Percentiles rank a stretch among this genome's conserved stretches.
phyloP scores from a whole-genome alignment of 2,888 invertebrate species.

The Baronia brevicornis region DNA sequence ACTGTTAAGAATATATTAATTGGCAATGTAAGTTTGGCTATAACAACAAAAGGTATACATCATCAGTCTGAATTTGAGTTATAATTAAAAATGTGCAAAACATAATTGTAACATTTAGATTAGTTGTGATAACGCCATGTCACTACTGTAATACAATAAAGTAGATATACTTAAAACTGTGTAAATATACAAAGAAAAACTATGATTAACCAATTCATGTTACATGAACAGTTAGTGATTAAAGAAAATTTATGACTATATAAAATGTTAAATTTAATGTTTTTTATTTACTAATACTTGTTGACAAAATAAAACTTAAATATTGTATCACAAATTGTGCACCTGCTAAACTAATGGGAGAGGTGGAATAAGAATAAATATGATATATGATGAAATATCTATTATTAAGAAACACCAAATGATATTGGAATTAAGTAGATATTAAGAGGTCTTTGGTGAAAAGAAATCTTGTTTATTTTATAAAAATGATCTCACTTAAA shows the following conservation, averaged over 20 bases:
- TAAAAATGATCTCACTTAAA: slow-evolving; percentile 26
- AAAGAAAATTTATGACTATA: no score
- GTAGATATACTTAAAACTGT: slow-evolving; percentile 5
- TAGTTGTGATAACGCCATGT: slow-evolving; percentile 14
- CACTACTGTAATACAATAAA: slow-evolving; percentile 11
- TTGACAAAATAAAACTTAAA: slow-evolving; percentile 6
- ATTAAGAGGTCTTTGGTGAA: slow-evolving; percentile 52
- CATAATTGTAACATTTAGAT: slow-evolving; percentile 2
- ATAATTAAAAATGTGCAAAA: slow-evolving; percentile 22
- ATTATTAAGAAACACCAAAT: no score
- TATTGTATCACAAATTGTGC: no score
- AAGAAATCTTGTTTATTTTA: slow-evolving; percentile 26
- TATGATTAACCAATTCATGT: slow-evolving; percentile 9
- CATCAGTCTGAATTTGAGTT: slow-evolving; percentile 30
- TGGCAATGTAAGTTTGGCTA: slow-evolving; percentile 52
- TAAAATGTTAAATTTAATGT: no score
- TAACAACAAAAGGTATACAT: slow-evolving; percentile 37
- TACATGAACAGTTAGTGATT: slow-evolving; percentile 1
- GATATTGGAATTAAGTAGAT: no score
- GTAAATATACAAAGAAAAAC: slow-evolving; percentile 12
- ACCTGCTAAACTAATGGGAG: no score
- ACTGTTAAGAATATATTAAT: slow-evolving; percentile 26
- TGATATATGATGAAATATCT: no score
- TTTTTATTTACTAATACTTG: slow-evolving; percentile 7
- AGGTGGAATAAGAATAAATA: slow-evolving; percentile 16